A percentile compares a stretch with the other conserved stretches of the same genome.
Conservation (phyloP, 2,797 vertebrate genomes). For the Notolabrus celidotus region DNA sequence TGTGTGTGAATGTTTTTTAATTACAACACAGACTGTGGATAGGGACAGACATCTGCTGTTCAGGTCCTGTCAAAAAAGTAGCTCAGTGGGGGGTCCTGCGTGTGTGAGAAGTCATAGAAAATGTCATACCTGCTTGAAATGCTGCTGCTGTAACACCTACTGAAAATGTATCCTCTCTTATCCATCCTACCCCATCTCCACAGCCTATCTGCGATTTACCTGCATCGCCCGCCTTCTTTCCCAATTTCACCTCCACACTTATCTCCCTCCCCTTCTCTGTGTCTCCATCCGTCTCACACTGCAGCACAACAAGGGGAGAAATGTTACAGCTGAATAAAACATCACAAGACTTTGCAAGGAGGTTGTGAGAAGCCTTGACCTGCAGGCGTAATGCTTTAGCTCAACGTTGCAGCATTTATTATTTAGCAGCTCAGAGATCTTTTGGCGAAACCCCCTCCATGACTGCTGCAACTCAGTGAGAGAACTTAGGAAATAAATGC, state of each 20-base stretch:
- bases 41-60: no score
- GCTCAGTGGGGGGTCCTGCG: no score
- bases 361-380: slow-evolving; percentile 49
- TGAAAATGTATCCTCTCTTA: slow-evolving; percentile 21
- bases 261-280: background rate
- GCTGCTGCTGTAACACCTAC: slow-evolving; percentile 6
- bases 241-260: slow-evolving; percentile 15
- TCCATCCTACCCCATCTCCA: slow-evolving; percentile 4
- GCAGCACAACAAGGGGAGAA: slow-evolving; percentile 29
- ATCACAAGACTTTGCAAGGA: slow-evolving; percentile 32
- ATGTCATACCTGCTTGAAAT: slow-evolving; percentile 32
- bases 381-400: slow-evolving; percentile 3
- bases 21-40: no score
- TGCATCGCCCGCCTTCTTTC: background rate
- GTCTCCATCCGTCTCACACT: slow-evolving; percentile 3
- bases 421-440: slow-evolving; percentile 26
- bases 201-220: slow-evolving; percentile 10
- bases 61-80: no score
- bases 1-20: no score
- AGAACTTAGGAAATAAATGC: background rate
- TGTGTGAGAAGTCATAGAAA: slow-evolving; percentile 26
- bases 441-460: background rate
- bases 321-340: slow-evolving; percentile 60
- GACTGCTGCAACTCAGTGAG: slow-evolving; percentile 4
- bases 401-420: background rate